Evolutionary conservation across 2,113 vertebrate genomes (phyloP), one percentile per base, ranked within the genome.

Genomic region (human): DNA sequence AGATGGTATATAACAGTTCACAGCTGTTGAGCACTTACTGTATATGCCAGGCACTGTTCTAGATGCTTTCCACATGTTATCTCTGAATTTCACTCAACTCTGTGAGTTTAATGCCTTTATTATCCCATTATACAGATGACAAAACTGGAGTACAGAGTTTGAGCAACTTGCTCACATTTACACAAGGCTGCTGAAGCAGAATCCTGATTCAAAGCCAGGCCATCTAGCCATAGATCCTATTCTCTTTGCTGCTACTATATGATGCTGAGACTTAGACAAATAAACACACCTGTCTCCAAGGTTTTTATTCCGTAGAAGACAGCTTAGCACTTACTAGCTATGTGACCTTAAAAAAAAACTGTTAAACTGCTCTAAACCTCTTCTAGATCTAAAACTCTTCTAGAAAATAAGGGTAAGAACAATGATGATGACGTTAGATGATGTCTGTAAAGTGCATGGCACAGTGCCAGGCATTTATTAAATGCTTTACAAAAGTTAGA

Each of bases 271-370:
- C 55, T 43, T 32, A 8, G 68, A 86, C 20, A 79, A 59, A 70
- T 45, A 45, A 66, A 81, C 48, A n/a, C 78, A 66, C 64, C 55
- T 66, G 32, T 72, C 78, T 57, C 78, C 82, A 57, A 86, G 78
- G 66, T 20, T 61, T 72, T 48, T 89, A 27, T 80, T 84, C 8
- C 16, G 48, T 50, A 57, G 32, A 52, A 92, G 30, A 35, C 32
- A 94, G 57, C 81, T 32, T 9, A 61, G 40, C n/a, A 14, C 43
- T 90, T 64, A 35, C 32, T 13, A 82, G 43, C 72, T 68, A 43
- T 13, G 13, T 27, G 70, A 95, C 27, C 91, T 87, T 59, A 35
- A 89, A 43, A 92, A 92, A 97, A 96, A 66, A 82, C 83, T 11
- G 48, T 22, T 45, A 83, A 90, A 10, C 38, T 25, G 45, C 52